phyloP scores from a whole-genome alignment of 2,888 invertebrate genomes.

The Drosophila greeni region DNA sequence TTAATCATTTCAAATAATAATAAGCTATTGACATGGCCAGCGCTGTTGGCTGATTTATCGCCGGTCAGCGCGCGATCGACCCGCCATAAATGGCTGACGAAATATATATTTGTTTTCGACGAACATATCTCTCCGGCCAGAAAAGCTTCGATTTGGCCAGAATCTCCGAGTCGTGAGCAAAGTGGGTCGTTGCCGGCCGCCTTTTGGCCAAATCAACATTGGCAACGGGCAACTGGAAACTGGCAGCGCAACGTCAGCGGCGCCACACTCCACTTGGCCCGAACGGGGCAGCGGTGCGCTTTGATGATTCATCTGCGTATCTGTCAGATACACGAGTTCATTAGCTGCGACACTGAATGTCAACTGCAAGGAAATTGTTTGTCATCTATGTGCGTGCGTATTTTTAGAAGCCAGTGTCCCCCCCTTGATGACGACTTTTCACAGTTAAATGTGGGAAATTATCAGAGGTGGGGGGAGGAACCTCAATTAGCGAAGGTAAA shows the following conservation, averaged over 20 bases:
- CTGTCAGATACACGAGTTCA: conserved; percentile 72
- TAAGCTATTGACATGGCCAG: conserved; percentile 54
- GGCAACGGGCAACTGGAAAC: conserved; percentile 31
- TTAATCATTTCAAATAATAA: conserved; percentile 68
- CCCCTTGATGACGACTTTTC: conserved; percentile 44
- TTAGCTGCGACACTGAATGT: conserved; percentile 72
- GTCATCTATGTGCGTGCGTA: conserved; percentile 36
- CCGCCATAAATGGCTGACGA: conserved; percentile 52
- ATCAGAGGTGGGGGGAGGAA: conserved; percentile 20
- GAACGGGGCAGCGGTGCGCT: conserved; percentile 39
- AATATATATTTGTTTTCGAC: conserved; percentile 35
- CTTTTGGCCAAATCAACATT: conserved; percentile 55
- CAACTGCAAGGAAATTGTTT: conserved; percentile 73
- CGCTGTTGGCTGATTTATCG: conserved; percentile 60
- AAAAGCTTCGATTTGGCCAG: conserved; percentile 53
- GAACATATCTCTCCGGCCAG: conserved; percentile 15
- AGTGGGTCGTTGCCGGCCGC: conserved; percentile 59
- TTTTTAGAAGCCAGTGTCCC: conserved; percentile 51
- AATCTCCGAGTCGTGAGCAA: conserved; percentile 52
- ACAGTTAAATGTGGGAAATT: conserved; percentile 62
- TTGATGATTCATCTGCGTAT: conserved; percentile 69
- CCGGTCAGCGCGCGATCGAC: conserved; percentile 46
- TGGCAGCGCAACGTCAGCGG: conserved; percentile 41
- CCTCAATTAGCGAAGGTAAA: conserved; percentile 48
- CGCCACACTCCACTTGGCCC: conserved; percentile 58